phyloP scores from a whole-genome alignment of 2,888 invertebrate genomes.

The Oligia fasciuncula region DNA sequence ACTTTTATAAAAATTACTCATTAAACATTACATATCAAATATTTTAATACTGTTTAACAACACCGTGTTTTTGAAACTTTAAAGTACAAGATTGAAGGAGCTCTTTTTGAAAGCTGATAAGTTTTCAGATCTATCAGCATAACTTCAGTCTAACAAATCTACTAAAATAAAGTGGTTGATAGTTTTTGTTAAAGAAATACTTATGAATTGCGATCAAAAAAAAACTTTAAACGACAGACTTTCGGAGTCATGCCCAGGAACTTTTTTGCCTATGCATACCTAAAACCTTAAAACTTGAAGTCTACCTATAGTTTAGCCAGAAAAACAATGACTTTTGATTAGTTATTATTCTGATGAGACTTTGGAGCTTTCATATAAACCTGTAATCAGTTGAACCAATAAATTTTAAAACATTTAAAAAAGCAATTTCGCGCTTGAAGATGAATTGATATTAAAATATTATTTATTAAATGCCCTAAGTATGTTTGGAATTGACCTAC shows the following conservation, averaged over 20 bases:
- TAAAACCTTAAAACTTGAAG: too few relatives aligned
- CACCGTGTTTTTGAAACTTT: background rate
- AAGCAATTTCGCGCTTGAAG: constrained; percentile 3
- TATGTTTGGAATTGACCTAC: constrained; percentile 55
- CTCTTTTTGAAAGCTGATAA: background rate
- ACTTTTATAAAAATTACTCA: constrained; percentile 30
- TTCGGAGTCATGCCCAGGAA: too few relatives aligned
- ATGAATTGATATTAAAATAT: background rate
- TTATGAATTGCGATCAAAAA: background rate
- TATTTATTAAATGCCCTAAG: constrained; percentile 9
- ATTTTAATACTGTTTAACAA: constrained; percentile 2
- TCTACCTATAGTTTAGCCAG: background rate
- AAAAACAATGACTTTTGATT: background rate
- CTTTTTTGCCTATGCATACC: background rate
- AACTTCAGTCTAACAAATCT: background rate
- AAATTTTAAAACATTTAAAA: constrained; percentile 21
- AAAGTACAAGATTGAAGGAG: background rate
- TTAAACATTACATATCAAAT: constrained; percentile 13
- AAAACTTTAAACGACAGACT: too few relatives aligned
- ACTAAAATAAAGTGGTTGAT: background rate
- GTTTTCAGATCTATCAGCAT: background rate
- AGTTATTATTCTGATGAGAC: background rate
- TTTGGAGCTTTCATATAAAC: background rate
- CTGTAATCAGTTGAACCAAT: constrained; percentile 15
- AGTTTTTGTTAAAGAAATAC: background rate